Base-by-base conservation (phyloP, 2,888 invertebrate species). In the Entomobrya proxima region DNA sequence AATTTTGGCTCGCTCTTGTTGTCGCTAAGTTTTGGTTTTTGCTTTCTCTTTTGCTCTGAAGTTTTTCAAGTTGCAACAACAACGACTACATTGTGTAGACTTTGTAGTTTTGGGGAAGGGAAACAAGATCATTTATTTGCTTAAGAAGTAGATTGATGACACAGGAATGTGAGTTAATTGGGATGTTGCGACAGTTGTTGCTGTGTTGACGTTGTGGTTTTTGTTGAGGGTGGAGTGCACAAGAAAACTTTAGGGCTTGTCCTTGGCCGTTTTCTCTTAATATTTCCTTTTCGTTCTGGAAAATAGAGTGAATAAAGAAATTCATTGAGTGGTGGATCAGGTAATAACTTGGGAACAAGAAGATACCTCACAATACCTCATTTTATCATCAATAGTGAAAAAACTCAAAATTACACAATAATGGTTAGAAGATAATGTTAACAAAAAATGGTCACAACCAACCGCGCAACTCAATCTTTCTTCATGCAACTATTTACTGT, bases 61-160 rank as follows among this genome's bases (percentile, higher is more conserved):
- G 15, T 69, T 44, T n/a, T 69, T 27, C 37, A 69, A 69, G 69
- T 69, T 67, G 44, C 13, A 40, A 24, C 69, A 69, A 69, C 61
- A 18, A 18, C 24, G 18, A 40, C 15, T 4, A 61, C 27, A 37
- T 15, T n/a, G n/a, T n/a, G n/a, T n/a, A n/a, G n/a, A n/a, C 37
- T n/a, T 64, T 79, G n/a, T 32, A 52, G 67, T 47, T 27, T 27
- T n/a, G n/a, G 30, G 21, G 47, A 32, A 27, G n/a, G n/a, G 24
- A 55, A 81, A 82, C 67, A 82, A 50, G 64, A 64, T 52, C 75
- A 52, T 82, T 82, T 75, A 75, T 64, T 82, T 64, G 64, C 37
- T 81, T 64, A 50, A 44, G 32, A 67, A 47, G 74, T 47, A 32
- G 67, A 82, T 82, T 75, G 82, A 82, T 82, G 64, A 67, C 64